phyloP scores from a whole-genome alignment of 2,797 vertebrate species.

The Lagorchestes hirsutus region DNA sequence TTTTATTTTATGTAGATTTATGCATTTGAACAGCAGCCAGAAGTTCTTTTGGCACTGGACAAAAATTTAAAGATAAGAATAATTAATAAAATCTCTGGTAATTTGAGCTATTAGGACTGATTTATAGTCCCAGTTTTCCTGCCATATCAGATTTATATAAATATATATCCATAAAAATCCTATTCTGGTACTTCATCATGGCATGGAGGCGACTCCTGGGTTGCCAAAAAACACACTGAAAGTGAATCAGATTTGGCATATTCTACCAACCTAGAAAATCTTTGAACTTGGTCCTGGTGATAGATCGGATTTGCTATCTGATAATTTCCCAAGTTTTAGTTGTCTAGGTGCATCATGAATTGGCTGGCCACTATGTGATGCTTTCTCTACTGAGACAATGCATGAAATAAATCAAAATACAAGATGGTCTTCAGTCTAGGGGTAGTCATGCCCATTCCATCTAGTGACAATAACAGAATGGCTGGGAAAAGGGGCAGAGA shows the following conservation, averaged over 20 bases:
- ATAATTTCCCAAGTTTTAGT: background rate
- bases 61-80: background rate
- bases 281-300: background rate
- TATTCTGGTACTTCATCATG: background rate
- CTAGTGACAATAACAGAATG: background rate
- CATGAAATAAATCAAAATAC: background rate
- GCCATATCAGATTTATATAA: background rate
- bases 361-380: background rate
- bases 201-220: background rate
- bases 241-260: background rate
- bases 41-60: background rate
- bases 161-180: background rate
- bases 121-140: background rate
- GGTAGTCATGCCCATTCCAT: background rate
- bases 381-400: background rate
- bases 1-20: constrained; percentile 17
- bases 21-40: background rate
- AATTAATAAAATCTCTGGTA: background rate
- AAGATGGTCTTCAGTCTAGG: background rate
- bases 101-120: background rate
- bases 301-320: background rate
- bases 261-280: background rate
- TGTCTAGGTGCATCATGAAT: background rate
- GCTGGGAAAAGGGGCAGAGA: background rate
- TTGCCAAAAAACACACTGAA: background rate